These are phyloP conservation scores for Phaenicophaeus curvirostris DNA, from an alignment of 2,797 vertebrate species.

Conservation along the genomic window DNA sequence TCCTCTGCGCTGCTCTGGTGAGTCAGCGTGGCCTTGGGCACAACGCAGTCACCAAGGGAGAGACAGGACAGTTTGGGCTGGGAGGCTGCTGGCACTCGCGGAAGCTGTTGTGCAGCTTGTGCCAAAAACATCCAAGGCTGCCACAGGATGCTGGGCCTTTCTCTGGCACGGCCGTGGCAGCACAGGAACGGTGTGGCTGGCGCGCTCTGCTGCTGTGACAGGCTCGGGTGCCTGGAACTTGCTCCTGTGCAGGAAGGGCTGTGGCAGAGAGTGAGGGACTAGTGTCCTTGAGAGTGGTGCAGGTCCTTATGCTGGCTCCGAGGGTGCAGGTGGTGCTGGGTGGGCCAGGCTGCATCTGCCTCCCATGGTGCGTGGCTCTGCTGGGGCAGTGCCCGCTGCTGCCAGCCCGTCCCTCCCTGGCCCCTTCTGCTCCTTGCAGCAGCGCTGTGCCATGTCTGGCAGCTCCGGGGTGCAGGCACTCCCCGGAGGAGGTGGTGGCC, in stretches of 20 bases:
- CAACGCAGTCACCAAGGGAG: rapidly evolving
- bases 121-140: too few relatives aligned
- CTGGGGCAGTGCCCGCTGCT: neutral
- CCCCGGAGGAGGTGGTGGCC: rapidly evolving
- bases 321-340: neutral
- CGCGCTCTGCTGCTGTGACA: neutral
- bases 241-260: rapidly evolving
- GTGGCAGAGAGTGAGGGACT: rapidly evolving
- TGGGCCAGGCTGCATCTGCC: rapidly evolving
- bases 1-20: neutral
- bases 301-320: neutral
- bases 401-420: neutral
- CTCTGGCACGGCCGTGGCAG: neutral
- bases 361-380: neutral
- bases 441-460: neutral
- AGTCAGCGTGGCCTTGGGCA: neutral
- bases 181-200: neutral
- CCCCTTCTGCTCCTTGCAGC: neutral
- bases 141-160: neutral
- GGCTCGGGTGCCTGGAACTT: rapidly evolving
- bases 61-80: neutral
- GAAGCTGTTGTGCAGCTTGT: neutral
- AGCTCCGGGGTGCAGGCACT: neutral
- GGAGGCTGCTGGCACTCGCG: neutral
- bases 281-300: rapidly evolving